Evolutionary conservation across 30 jellyfish, hydroid and myxozoan species (phyloP), one percentile per base, ranked within the genome.

Genomic region (Hydractinia echinata): DNA sequence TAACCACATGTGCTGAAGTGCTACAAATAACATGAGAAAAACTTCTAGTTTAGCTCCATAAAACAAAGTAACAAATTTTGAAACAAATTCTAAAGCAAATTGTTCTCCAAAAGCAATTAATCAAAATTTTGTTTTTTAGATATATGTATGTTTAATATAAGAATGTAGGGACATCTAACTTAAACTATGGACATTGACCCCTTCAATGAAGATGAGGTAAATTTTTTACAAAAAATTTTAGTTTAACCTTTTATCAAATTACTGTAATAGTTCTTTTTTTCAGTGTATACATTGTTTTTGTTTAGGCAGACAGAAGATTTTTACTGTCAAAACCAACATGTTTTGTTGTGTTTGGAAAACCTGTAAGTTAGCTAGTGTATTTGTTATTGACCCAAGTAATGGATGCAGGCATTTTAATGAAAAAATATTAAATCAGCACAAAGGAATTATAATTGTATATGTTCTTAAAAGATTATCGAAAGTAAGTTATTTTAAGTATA

Each of bases 201-300:
- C n/a, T 89, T 83, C 71, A 86, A 82, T 66, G 96, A 89, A 67
- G 96, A 89, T 78, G 94, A 89, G 96, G 96, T 88, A 67, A 49
- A 19, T 72, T 49, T 21, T 19, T 11, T 11, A 13, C 83, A 39
- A 16, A 0, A 21, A 50, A 73, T 10, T 73, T 73, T 73, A 11
- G 51, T 39, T 10, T 13, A 11, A 67, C 14, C 51, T 67, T 10
- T 15, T 67, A 21, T 13, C 78, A 67, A 1, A 67, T 58, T 11
- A 58, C 69, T 58, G 69, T 16, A 58, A 13, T 58, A 16, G 19
- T 13, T 56, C 30, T 4, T 58, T 5, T 10, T 8, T 21, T 10
- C 14, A 8, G n/a, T 7, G n/a, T 60, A 20, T 73, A 4, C 61
- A 5, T 62, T 77, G 7, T 83, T 51, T 15, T 5, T 79, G 53